A percentile compares a stretch with the other conserved stretches of the same genome.
phyloP scores from a whole-genome alignment of 2,113 vertebrate genomes.

The Heptranchias perlo region DNA sequence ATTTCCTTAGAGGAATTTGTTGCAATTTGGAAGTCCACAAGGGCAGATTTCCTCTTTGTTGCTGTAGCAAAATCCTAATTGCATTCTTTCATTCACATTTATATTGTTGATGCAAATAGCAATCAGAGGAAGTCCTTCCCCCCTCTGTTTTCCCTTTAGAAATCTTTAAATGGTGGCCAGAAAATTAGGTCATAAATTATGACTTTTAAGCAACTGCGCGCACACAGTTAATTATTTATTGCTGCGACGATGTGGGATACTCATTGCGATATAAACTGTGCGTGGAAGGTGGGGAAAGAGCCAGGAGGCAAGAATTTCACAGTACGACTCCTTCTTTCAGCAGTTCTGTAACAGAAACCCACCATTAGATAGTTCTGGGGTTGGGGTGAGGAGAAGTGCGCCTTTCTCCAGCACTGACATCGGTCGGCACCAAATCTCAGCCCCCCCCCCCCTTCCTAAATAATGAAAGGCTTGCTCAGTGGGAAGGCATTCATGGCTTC shows the following conservation, averaged over 20 bases:
- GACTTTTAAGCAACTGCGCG: background rate
- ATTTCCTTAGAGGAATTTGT: background rate
- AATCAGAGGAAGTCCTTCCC: background rate
- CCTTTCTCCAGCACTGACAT: background rate
- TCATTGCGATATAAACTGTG: background rate
- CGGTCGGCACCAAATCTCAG: background rate
- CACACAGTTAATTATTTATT: background rate
- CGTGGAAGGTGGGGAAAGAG: background rate
- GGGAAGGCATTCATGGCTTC: background rate
- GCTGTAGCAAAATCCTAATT: background rate
- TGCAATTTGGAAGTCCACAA: background rate
- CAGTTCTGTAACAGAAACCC: background rate
- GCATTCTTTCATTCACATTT: background rate
- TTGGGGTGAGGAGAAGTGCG: background rate
- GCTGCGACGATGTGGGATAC: background rate
- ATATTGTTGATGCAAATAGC: no score
- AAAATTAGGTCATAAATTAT: slow-evolving; percentile 3
- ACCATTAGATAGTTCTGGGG: background rate
- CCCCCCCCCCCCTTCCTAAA: background rate
- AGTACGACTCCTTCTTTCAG: no score
- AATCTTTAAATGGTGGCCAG: background rate
- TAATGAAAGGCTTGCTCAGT: background rate
- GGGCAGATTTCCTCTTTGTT: background rate
- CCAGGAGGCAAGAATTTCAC: background rate
- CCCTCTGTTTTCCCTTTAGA: background rate